A percentile compares a stretch with the other conserved stretches of the same genome.
phyloP scores from a whole-genome alignment of 2,113 vertebrate genomes.

The Mustelus asterias region DNA sequence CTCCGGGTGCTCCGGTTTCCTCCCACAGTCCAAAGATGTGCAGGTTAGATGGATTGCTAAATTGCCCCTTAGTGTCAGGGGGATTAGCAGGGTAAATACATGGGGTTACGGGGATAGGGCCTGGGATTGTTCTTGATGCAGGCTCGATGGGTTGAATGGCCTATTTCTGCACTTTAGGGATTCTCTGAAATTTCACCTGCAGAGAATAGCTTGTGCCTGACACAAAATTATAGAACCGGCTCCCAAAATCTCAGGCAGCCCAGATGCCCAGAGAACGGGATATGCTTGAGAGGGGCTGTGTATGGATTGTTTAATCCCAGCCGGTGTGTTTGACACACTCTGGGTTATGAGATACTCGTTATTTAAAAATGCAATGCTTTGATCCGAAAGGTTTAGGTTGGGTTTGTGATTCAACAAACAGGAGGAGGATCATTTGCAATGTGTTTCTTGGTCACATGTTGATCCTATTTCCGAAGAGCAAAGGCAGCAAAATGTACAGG shows the following conservation, averaged over 20 bases:
- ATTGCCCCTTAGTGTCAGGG: too few species aligned
- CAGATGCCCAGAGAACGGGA: not conserved
- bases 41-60: too few species aligned
- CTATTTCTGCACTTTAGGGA: too few species aligned
- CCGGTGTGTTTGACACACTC: not conserved
- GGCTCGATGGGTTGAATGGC: too few species aligned
- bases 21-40: too few species aligned
- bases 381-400: not conserved
- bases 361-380: not conserved
- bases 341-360: not conserved
- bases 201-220: too few species aligned
- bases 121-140: too few species aligned
- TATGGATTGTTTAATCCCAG: not conserved
- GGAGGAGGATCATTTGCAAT: not conserved
- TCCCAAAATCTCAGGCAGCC: too few species aligned
- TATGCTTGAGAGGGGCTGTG: not conserved
- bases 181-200: not conserved
- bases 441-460: not conserved
- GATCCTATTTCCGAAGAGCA: not conserved
- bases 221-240: not conserved
- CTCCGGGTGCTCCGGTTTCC: too few species aligned
- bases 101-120: too few species aligned
- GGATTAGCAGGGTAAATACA: too few species aligned
- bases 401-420: not conserved
- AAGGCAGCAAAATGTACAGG: not conserved